Evolutionary conservation across 2,888 invertebrate genomes (phyloP), one percentile per base, ranked within the genome.

Genomic region (Papilio elwesi): DNA sequence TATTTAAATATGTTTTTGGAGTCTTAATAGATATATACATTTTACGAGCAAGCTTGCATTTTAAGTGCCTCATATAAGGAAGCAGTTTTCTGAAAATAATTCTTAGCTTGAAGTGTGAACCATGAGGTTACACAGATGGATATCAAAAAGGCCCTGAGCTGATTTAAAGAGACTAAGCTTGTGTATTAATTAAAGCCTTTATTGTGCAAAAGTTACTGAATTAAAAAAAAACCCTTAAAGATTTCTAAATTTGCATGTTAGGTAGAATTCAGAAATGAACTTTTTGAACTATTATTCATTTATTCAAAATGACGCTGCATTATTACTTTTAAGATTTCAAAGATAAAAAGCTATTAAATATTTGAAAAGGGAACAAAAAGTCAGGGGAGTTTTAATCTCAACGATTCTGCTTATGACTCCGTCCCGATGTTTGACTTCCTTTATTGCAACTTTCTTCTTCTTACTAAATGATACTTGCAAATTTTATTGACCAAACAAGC

Each of bases 91-190:
- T 43, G 15, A n/a, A 57, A 51, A 68, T 65, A 59, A 69, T 57
- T 68, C 57, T 57, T 16, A 68, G 26, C 53, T 64, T 68, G 36
- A 69, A 55, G 57, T 69, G 51, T 10, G 49, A 72, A 57, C 55
- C 51, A 67, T 68, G 68, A 65, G 69, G 51, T 65, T 55, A 73
- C 73, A 12, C 16, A 65, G 73, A 73, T 73, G 73, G 47, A 73
- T 69, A 69, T 73, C 68, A 63, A 57, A 68, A 68, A 16, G 43
- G 38, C 72, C 52, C 26, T 49, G 64, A 64, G 53, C 15, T 36
- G 63, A 63, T 72, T 68, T 72, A 72, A 68, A n/a, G 15, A 53
- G 7, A 64, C 55, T 72, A 72, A 68, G 48, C 52, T 38, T 67
- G 26, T 68, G 63, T 53, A 72, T 64, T 68, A 68, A 68, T 72